A percentile compares a stretch with the other conserved stretches of the same genome.
These are phyloP conservation scores for Agrotis ipsilon DNA, from an alignment of 2,888 invertebrate genomes.

Conservation along the genomic window DNA sequence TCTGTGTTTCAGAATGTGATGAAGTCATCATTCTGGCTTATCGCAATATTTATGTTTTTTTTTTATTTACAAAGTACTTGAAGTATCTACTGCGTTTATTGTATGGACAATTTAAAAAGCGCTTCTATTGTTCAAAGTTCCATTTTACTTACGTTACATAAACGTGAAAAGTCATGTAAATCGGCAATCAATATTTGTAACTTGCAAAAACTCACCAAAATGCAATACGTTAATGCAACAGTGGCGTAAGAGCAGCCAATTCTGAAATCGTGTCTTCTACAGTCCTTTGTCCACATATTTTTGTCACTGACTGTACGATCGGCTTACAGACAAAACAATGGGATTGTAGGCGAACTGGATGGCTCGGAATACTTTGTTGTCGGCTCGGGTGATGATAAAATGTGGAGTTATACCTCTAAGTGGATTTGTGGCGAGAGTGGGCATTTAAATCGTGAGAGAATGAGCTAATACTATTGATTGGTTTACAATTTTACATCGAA, in stretches of 20 bases:
- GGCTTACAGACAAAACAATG: conserved; percentile 75
- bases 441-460: neutral
- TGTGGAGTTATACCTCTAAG: conserved; percentile 36
- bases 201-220: neutral
- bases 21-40: no score
- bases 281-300: conserved; percentile 8
- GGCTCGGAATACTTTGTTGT: conserved; percentile 37
- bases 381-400: conserved; percentile 42
- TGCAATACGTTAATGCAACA: neutral
- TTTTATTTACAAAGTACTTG: no score
- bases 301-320: conserved; percentile 28
- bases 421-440: conserved; percentile 32
- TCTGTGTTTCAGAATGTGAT: no score
- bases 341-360: conserved; percentile 84
- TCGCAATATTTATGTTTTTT: no score
- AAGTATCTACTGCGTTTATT: no score
- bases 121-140: no score
- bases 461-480: neutral
- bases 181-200: no score
- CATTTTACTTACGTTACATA: no score
- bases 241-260: no score
- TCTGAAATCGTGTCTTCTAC: neutral
- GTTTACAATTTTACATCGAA: neutral
- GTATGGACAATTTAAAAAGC: no score
- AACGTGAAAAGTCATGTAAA: no score